phyloP scores from a whole-genome alignment of 2,888 invertebrate genomes.

The Tubulanus polymorphus region DNA sequence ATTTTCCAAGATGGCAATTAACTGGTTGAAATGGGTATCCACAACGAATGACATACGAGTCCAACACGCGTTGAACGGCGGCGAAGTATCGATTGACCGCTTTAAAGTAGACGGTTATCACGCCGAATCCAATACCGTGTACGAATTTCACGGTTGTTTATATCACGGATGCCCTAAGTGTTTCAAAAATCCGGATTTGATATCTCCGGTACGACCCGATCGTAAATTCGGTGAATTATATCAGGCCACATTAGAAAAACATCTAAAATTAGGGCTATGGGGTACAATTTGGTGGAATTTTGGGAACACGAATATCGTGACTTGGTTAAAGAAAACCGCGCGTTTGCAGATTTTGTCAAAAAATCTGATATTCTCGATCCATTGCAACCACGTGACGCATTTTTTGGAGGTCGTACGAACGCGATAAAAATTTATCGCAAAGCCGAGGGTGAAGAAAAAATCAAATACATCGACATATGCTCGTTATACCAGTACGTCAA shows the following conservation, averaged over 20 bases:
- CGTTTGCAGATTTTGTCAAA: conserved; percentile 17
- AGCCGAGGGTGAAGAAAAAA: conserved; percentile 18
- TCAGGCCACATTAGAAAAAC: conserved; percentile 5
- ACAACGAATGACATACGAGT: conserved; percentile 9
- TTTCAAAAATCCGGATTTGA: conserved; percentile 1
- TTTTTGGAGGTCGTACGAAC: conserved; percentile 32
- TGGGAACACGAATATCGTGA: conserved; percentile 28
- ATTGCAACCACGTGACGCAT: conserved; percentile 28
- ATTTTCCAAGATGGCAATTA: conserved; percentile 8
- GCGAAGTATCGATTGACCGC: conserved; percentile 8
- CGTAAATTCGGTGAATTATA: conserved; percentile 10
- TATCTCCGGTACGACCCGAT: conserved; percentile 12
- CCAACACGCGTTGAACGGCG: conserved; percentile 5
- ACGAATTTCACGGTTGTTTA: conserved; percentile 23
- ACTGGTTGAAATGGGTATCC: conserved; percentile 21
- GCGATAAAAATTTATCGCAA: conserved; percentile 26
- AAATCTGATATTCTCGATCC: conserved; percentile 18
- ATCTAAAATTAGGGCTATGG: conserved; percentile 1
- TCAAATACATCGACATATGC: conserved; percentile 24
- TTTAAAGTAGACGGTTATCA: conserved; percentile 20
- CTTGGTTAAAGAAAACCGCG: conserved; percentile 13
- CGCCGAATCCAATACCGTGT: conserved; percentile 14
- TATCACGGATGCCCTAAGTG: conserved; percentile 24
- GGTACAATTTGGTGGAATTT: conserved; percentile 18
- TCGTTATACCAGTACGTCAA: conserved; percentile 30